phyloP scores from a whole-genome alignment of 2,113 vertebrate species.

The Axis porcinus region DNA sequence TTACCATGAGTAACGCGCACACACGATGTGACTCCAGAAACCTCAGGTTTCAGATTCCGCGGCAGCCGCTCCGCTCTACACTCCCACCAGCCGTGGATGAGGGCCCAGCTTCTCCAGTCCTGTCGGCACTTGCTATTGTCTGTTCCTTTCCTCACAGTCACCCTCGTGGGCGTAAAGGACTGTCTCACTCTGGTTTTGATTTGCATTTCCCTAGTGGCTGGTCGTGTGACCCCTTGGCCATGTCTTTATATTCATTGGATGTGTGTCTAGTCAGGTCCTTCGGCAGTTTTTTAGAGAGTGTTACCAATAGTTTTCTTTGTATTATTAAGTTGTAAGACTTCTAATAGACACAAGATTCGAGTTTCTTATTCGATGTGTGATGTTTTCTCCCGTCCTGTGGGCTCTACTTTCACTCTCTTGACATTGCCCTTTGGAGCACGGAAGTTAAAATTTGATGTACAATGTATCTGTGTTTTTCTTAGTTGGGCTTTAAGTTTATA shows the following conservation, averaged over 20 bases:
- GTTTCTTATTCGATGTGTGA: background rate
- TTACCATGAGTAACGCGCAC: background rate
- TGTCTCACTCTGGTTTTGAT: background rate
- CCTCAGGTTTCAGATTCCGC: background rate
- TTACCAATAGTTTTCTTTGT: background rate
- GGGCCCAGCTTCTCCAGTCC: background rate
- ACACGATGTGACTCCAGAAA: background rate
- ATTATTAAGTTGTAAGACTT: background rate
- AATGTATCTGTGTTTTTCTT: background rate
- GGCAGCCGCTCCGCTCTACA: background rate
- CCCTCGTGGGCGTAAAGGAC: background rate
- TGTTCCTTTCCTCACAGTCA: background rate
- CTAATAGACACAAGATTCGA: background rate
- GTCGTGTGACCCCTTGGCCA: background rate
- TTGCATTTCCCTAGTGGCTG: background rate
- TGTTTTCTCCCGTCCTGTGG: background rate
- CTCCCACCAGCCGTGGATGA: background rate
- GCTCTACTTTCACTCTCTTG: background rate
- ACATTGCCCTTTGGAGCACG: background rate
- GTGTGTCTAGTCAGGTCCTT: background rate
- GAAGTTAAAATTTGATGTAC: background rate
- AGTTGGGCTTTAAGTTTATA: background rate
- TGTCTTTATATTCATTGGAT: background rate
- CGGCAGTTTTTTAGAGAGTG: background rate
- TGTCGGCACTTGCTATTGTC: too few relatives aligned